Conservation (phyloP, 2,113 vertebrate species). For the Herpailurus yagouaroundi region DNA sequence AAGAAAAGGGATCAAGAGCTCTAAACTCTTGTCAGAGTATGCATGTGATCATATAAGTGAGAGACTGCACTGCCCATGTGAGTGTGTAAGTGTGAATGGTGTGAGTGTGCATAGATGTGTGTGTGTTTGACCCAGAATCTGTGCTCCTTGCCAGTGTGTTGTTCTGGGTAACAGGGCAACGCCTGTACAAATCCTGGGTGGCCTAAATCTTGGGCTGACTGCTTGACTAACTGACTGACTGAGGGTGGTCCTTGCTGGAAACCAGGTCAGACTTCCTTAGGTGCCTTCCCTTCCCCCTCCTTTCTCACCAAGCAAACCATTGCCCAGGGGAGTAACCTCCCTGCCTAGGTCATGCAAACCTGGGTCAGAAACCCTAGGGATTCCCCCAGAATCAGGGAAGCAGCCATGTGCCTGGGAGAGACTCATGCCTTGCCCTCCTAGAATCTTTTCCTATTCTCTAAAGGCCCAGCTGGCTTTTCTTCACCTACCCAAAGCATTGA, state of each 20-base stretch:
- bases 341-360: constrained; percentile 48
- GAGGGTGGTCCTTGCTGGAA: constrained; percentile 68
- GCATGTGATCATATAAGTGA: neutral
- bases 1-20: neutral
- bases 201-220: constrained; percentile 64
- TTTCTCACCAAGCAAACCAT: constrained; percentile 56
- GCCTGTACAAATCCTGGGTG: constrained; percentile 44
- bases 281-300: constrained; percentile 58
- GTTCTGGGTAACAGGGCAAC: constrained; percentile 52
- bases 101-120: neutral
- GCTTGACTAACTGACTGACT: constrained; percentile 11
- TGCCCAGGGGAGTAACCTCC: constrained; percentile 55
- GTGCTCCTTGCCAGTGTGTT: neutral
- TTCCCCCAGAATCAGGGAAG: constrained; percentile 21
- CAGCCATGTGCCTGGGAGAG: neutral
- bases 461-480: neutral
- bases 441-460: neutral
- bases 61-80: neutral
- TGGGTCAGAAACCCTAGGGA: constrained; percentile 9
- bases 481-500: neutral
- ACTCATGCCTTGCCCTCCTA: neutral
- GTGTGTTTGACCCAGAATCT: neutral
- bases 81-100: neutral
- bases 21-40: neutral
- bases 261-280: constrained; percentile 68